Percentiles rank a stretch among this genome's conserved stretches.
Evolutionary conservation across 2,113 vertebrate species (phyloP).

Genomic region (Macaca mulatta): DNA sequence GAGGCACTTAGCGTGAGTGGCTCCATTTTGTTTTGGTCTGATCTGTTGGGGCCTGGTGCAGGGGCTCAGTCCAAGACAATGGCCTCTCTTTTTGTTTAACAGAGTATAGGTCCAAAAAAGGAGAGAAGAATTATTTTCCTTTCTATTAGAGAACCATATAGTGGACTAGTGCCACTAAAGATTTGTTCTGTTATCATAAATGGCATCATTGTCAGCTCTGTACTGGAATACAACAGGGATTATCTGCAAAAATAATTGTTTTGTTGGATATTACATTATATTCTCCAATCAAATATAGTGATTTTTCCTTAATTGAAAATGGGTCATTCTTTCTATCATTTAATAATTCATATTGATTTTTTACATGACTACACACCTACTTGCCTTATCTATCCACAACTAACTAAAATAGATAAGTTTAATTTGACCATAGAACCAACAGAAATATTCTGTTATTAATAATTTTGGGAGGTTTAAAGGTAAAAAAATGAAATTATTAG

Average conservation of each 20-base stretch:
- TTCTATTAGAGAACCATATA: background rate
- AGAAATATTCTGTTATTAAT: background rate
- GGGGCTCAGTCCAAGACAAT: background rate
- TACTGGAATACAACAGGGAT: background rate
- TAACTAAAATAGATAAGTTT: background rate
- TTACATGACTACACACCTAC: background rate
- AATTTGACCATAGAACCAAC: background rate
- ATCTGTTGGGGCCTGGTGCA: background rate
- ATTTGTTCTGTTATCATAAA: background rate
- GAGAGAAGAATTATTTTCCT: background rate
- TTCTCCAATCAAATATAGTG: background rate
- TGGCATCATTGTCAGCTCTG: background rate
- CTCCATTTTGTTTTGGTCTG: background rate
- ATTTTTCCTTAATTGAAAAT: background rate
- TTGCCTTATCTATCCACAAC: background rate
- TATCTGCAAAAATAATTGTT: background rate
- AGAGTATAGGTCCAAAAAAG: background rate
- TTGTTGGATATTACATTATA: background rate
- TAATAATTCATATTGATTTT: background rate
- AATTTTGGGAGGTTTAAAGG: background rate
- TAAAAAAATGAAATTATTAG: background rate
- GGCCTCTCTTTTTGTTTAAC: background rate
- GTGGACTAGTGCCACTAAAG: background rate
- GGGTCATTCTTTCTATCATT: background rate
- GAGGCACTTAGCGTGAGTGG: background rate